These are phyloP conservation scores for Pseudomugil gertrudae DNA, from an alignment of 2,797 vertebrate species.

Conservation along the genomic window DNA sequence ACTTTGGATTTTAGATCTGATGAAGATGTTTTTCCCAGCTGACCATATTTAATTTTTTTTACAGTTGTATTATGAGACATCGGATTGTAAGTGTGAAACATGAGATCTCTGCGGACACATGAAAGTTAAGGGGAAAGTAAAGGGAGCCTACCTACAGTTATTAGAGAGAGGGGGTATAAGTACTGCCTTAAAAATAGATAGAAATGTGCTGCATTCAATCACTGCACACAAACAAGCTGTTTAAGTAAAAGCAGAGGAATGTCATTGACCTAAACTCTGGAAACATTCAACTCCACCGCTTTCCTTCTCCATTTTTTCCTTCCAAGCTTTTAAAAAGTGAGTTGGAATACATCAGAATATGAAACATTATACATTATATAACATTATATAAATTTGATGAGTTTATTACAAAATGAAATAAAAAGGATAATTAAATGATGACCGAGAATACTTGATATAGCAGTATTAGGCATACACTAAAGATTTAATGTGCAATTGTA, in stretches of 20 bases:
- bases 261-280: constrained; percentile 54
- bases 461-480: constrained; percentile 11
- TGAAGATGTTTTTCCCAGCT: constrained; percentile 35
- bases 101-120: constrained; percentile 55
- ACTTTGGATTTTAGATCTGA: constrained; percentile 22
- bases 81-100: constrained; percentile 53
- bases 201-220: constrained; percentile 72
- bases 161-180: constrained; percentile 61
- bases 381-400: constrained; percentile 5
- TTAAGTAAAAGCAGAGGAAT: constrained; percentile 75
- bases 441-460: not conserved
- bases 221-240: constrained; percentile 63
- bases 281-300: constrained; percentile 46
- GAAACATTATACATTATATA: too few relatives aligned
- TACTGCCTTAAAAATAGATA: constrained; percentile 77
- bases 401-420: constrained; percentile 6
- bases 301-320: not conserved
- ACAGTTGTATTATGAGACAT: constrained; percentile 49
- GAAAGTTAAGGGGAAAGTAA: constrained; percentile 37
- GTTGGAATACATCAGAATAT: constrained; percentile 7
- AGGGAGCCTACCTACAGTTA: constrained; percentile 53
- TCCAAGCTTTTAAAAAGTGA: not conserved
- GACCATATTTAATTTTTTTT: constrained; percentile 48
- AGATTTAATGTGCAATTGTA: constrained; percentile 69
- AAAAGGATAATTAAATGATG: not conserved